Base-by-base conservation (phyloP, 2,113 vertebrate genomes). In the Numenius arquata region DNA sequence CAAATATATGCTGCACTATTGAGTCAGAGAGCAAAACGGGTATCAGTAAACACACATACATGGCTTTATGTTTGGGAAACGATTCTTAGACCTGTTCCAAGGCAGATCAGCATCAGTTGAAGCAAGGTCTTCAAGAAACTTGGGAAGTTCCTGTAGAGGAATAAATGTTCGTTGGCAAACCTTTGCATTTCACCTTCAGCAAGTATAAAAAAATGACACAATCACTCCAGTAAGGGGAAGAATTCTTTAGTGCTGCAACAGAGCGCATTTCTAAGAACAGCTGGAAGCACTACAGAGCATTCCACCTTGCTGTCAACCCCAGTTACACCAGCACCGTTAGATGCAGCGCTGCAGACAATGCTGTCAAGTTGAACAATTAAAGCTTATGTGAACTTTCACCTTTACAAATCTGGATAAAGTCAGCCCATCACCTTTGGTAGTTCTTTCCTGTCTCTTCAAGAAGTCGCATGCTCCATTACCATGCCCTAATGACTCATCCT, bases 31-130 rank as follows among this genome's bases (percentile, higher is more conserved):
- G 12, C 15, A 66, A 90, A 95, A 71, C 4, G 2, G 18, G 63
- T 32, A 58, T 53, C 6, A 22, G 18, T 40, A 88, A 96, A 68
- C 21, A 73, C 17, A 98, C 99, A 56, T 98, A 99, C 99, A 99
- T 45, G 99, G 99, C 92, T 99, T 99, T 97, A 99, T 99, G 97
- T 99, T 99, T 78, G 99, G 98, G 95, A 99, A 99, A 67, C 99
- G 99, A 94, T 99, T 99, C 97, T 99, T 99, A 84, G 99, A 99
- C 95, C 98, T 98, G 97, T 99, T 99, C 99, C 99, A 99, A 62
- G 99, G 99, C 55, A 99, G 98, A 96, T 99, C 99, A 19, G 99
- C 99, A 41, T 99, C 99, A 16, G 99, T 98, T 84, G 99, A 99
- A 68, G 99, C 99, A 93, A 99, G 98, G 96, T 99, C 99, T 95